Percentiles rank a stretch among this genome's conserved stretches.
Evolutionary conservation across 2,888 invertebrate species (phyloP).

Genomic region (Meghimatium bilineatum): DNA sequence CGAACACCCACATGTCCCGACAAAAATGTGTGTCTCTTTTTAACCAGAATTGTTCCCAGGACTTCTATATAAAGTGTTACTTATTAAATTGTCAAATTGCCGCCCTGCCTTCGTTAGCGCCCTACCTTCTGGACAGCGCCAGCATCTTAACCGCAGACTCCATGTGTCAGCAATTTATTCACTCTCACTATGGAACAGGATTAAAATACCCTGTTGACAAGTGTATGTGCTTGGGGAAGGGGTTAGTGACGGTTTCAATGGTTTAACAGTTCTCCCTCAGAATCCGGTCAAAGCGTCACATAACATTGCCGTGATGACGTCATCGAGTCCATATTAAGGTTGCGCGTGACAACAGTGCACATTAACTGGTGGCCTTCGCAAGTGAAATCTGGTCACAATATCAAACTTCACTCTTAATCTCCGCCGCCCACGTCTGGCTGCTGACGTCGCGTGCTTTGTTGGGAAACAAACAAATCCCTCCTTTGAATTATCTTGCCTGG

Average conservation of each 20-base stretch:
- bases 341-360: background rate
- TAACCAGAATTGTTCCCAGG: too few relatives aligned
- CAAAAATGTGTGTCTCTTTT: too few relatives aligned
- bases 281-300: background rate
- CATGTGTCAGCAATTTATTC: too few relatives aligned
- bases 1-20: too few relatives aligned
- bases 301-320: constrained; percentile 8
- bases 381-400: background rate
- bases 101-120: too few relatives aligned
- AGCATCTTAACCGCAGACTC: too few relatives aligned
- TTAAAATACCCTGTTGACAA: background rate
- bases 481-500: constrained; percentile 2
- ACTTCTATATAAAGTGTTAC: too few relatives aligned
- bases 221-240: background rate
- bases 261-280: background rate
- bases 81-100: too few relatives aligned
- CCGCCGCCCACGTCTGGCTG: constrained; percentile 11
- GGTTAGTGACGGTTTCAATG: background rate
- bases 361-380: background rate
- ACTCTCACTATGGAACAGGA: background rate
- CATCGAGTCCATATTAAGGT: constrained; percentile 13
- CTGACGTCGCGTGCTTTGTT: constrained; percentile 24
- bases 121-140: too few relatives aligned
- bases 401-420: constrained; percentile 11
- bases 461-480: background rate